phyloP scores from a whole-genome alignment of 23 tunicate genomes.

The Styela clava region DNA sequence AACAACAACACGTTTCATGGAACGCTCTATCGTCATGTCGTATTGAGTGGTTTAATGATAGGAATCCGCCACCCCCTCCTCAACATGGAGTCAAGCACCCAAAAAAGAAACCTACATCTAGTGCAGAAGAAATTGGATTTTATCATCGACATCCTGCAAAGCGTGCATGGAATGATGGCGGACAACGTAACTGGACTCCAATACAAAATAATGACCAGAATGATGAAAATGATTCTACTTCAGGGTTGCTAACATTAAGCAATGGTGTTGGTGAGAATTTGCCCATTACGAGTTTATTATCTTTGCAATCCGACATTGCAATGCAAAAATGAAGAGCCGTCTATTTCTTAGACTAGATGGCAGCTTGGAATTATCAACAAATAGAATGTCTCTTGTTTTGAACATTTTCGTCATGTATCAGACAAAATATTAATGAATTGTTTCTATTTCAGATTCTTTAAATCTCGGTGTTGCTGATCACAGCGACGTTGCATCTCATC shows the following conservation, averaged over 20 bases:
- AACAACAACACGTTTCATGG: constrained; percentile 57
- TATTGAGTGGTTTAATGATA: constrained; percentile 84
- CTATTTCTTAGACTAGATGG: too few relatives aligned
- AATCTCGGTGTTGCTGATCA: constrained; percentile 23
- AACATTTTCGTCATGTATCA: too few relatives aligned
- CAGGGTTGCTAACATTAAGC: constrained; percentile 25
- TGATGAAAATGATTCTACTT: constrained; percentile 21
- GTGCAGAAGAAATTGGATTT: constrained; percentile 16
- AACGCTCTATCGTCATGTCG: constrained; percentile 76
- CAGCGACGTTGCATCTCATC: constrained; percentile 4
- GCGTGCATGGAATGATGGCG: constrained; percentile 10
- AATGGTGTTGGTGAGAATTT: constrained; percentile 35
- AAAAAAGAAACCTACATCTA: not conserved
- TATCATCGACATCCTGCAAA: constrained; percentile 29
- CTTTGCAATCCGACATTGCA: too few relatives aligned
- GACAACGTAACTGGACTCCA: constrained; percentile 33
- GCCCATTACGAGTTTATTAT: too few relatives aligned
- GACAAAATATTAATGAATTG: too few relatives aligned
- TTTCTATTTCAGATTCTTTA: constrained; percentile 19
- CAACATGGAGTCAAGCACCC: not conserved
- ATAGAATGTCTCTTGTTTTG: too few relatives aligned
- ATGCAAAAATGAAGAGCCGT: too few relatives aligned
- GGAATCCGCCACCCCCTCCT: constrained; percentile 29
- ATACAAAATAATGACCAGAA: constrained; percentile 3
- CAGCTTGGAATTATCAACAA: too few relatives aligned